Evolutionary conservation across 2,113 vertebrate genomes (phyloP).

Genomic region (Pheucticus melanocephalus): DNA sequence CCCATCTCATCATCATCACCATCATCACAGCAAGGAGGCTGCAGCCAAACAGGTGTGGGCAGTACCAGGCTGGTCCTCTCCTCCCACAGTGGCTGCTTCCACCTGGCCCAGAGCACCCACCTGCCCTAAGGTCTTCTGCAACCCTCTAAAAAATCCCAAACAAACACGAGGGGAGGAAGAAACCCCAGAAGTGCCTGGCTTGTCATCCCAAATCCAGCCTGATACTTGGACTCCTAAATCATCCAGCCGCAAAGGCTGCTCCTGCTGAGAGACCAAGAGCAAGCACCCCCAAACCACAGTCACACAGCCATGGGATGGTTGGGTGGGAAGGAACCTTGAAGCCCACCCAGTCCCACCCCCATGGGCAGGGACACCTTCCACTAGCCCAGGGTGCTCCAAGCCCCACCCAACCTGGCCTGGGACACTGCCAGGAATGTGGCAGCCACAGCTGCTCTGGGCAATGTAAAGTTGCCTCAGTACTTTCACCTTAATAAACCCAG

Average conservation of each 20-base stretch:
- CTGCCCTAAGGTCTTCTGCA: background rate
- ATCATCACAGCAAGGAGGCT: background rate
- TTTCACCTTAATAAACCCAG: rapidly evolving
- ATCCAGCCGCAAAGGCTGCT: background rate
- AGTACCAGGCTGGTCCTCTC: background rate
- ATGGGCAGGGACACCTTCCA: background rate
- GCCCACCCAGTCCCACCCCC: background rate
- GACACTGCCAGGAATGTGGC: background rate
- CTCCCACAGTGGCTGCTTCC: background rate
- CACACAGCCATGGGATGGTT: background rate
- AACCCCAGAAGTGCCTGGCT: background rate
- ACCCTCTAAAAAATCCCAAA: background rate
- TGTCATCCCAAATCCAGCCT: background rate
- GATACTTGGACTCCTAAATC: background rate
- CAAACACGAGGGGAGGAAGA: background rate
- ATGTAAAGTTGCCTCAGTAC: no score
- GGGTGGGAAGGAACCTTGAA: background rate
- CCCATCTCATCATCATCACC: background rate
- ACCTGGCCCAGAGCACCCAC: background rate
- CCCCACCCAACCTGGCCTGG: rapidly evolving
- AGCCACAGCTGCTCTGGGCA: background rate
- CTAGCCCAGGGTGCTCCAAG: rapidly evolving
- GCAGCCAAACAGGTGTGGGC: background rate
- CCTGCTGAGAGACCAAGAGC: background rate
- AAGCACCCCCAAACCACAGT: background rate